Conservation (phyloP, 1,140 invertebrate genomes). For the Dermatophagoides farinae region DNA sequence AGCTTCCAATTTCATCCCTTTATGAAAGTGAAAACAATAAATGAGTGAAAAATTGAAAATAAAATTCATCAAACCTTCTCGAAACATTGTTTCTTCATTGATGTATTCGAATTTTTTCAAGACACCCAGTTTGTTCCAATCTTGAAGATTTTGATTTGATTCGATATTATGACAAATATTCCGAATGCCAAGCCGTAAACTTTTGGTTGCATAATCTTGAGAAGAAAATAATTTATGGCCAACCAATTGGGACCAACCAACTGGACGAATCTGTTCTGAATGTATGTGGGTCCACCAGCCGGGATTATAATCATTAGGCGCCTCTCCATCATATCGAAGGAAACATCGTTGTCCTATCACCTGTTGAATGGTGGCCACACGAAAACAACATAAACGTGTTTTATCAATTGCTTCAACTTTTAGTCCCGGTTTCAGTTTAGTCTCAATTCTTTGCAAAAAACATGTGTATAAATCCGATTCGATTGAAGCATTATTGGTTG, state of each 20-base stretch:
- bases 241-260: conserved; percentile 67
- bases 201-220: conserved; percentile 28
- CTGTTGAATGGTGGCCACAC: conserved; percentile 65
- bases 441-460: not conserved
- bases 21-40: not conserved
- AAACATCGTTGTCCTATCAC: conserved; percentile 76
- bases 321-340: conserved; percentile 65
- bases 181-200: conserved; percentile 23
- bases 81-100: not conserved
- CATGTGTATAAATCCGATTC: not conserved
- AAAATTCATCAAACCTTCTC: not conserved
- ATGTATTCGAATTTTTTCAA: not conserved
- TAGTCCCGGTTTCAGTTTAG: conserved; percentile 38
- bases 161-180: not conserved
- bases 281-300: conserved; percentile 88
- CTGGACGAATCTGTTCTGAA: conserved; percentile 76
- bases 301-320: conserved; percentile 38
- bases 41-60: not conserved
- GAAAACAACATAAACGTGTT: conserved; percentile 72
- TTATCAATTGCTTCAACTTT: conserved; percentile 87
- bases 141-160: not conserved
- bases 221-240: conserved; percentile 67
- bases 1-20: conserved; percentile 84
- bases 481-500: not conserved
- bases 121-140: not conserved